phyloP scores from a whole-genome alignment of 2,113 vertebrate species.

The Tupaia chinensis region DNA sequence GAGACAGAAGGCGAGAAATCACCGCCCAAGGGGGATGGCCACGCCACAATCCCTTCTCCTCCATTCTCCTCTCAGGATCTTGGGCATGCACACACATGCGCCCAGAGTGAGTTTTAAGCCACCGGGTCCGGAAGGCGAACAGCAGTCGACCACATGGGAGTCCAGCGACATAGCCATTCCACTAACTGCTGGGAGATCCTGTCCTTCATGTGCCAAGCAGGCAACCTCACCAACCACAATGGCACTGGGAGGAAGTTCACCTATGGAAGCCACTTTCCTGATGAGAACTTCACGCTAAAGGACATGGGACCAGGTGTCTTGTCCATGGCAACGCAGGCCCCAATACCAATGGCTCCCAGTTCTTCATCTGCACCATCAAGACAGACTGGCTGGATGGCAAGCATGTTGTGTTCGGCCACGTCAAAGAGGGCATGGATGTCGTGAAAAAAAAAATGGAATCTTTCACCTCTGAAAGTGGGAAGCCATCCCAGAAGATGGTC shows the following conservation, averaged over 20 bases:
- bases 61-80: too few species aligned
- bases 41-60: too few species aligned
- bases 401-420: constrained; percentile 96
- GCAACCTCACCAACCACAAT: constrained; percentile 97
- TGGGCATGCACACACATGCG: too few species aligned
- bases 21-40: too few species aligned
- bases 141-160: too few species aligned
- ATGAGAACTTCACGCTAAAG: constrained; percentile 96
- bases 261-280: constrained; percentile 94
- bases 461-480: constrained; percentile 92
- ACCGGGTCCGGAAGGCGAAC: too few species aligned
- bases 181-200: constrained; percentile 74
- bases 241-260: constrained; percentile 98
- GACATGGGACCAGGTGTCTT: constrained; percentile 94
- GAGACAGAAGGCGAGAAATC: too few species aligned
- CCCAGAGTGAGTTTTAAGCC: too few species aligned
- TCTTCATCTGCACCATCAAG: constrained; percentile 96
- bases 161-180: too few species aligned
- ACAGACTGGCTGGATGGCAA: constrained; percentile 96
- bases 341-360: constrained; percentile 97
- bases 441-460: constrained; percentile 94
- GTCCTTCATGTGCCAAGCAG: constrained; percentile 99
- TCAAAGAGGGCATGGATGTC: constrained; percentile 95
- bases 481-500: constrained; percentile 92
- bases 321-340: constrained; percentile 97